A percentile compares a stretch with the other conserved stretches of the same genome.
Conservation (phyloP, 2,113 vertebrate species). For the Shinisaurus crocodilurus region DNA sequence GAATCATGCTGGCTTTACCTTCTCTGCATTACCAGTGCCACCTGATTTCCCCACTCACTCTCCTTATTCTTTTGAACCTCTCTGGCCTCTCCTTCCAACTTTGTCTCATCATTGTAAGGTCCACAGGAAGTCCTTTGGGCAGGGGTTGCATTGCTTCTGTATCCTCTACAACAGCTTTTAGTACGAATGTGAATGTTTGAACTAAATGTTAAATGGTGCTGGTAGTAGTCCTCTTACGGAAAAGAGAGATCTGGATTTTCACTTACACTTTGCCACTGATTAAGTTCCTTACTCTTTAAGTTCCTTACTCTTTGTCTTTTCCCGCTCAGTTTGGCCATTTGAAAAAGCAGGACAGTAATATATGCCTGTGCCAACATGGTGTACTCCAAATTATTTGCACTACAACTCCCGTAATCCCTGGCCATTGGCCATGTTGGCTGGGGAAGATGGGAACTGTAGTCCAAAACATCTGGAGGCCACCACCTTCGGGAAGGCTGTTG, state of each 20-base stretch:
- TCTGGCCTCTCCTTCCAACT: background rate
- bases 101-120: background rate
- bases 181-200: background rate
- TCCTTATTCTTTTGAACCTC: background rate
- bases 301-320: background rate
- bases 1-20: background rate
- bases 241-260: background rate
- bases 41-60: background rate
- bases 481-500: background rate
- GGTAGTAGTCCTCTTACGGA: background rate
- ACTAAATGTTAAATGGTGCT: background rate
- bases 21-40: background rate
- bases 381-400: background rate
- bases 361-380: background rate
- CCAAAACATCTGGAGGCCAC: too few species aligned
- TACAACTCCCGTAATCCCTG: background rate
- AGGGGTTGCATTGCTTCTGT: background rate
- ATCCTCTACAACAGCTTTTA: background rate
- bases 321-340: background rate
- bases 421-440: background rate
- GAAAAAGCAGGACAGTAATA: background rate
- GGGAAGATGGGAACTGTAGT: background rate
- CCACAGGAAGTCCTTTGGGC: background rate
- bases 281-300: background rate
- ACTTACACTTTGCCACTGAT: background rate